phyloP scores from a whole-genome alignment of 1,140 invertebrate genomes.

The Zaprionus africanus region DNA sequence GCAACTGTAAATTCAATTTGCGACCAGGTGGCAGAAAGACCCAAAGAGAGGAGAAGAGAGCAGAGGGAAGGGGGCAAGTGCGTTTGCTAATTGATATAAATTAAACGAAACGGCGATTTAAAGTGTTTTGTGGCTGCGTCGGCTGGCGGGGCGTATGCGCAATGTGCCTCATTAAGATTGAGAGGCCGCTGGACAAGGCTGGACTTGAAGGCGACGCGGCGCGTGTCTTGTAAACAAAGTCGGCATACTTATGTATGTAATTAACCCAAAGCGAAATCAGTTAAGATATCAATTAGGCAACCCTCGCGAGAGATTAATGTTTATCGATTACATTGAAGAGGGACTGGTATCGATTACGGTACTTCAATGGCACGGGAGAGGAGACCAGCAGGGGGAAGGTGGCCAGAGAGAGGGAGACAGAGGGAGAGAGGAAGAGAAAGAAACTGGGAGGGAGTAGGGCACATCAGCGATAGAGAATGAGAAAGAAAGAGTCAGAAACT shows the following conservation, averaged over 20 bases:
- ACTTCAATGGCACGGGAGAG: not conserved
- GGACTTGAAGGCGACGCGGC: not conserved
- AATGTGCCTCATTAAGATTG: constrained; percentile 22
- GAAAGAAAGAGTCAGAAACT: too few relatives aligned
- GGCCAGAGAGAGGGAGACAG: not conserved
- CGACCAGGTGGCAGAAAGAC: constrained; percentile 29
- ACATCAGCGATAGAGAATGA: too few relatives aligned
- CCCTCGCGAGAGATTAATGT: constrained; percentile 4
- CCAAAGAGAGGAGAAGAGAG: not conserved
- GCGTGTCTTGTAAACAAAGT: constrained; percentile 4
- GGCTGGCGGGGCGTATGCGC: constrained; percentile 25
- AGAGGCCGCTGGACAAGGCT: not conserved
- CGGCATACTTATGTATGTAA: not conserved
- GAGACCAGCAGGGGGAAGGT: not conserved
- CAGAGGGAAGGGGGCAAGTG: not conserved
- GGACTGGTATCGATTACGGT: not conserved
- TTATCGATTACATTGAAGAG: not conserved
- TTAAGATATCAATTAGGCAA: constrained; percentile 2
- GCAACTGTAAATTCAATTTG: constrained; percentile 56
- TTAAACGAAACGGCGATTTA: constrained; percentile 39
- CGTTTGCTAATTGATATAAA: constrained; percentile 52
- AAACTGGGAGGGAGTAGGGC: not conserved
- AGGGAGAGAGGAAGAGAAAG: not conserved
- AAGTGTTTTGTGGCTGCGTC: constrained; percentile 1
- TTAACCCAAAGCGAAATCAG: constrained; percentile 21